These are phyloP conservation scores for Hyles euphorbiae DNA, from an alignment of 1,140 invertebrate species.

Conservation along the genomic window DNA sequence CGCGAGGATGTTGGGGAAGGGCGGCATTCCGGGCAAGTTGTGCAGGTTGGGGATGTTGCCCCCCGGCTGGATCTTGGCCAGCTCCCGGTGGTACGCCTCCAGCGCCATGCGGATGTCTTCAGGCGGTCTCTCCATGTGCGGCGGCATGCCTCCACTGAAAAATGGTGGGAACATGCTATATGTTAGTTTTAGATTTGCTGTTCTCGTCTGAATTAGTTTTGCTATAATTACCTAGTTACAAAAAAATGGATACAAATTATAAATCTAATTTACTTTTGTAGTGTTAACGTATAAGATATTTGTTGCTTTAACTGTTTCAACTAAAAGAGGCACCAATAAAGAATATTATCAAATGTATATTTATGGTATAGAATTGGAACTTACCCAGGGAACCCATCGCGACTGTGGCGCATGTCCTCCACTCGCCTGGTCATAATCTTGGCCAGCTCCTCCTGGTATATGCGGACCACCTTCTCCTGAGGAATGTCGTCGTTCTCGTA, in stretches of 20 bases:
- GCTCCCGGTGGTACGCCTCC: constrained; percentile 93
- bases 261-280: too few relatives aligned
- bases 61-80: constrained; percentile 87
- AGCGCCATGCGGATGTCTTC: constrained; percentile 91
- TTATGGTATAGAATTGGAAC: constrained; percentile 25
- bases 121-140: constrained; percentile 79
- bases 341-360: neutral
- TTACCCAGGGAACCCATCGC: constrained; percentile 84
- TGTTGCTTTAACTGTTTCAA: too few relatives aligned
- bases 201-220: constrained; percentile 68
- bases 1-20: constrained; percentile 81
- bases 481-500: constrained; percentile 96
- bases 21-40: constrained; percentile 77
- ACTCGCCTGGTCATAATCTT: constrained; percentile 91
- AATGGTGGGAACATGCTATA: constrained; percentile 87
- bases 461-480: constrained; percentile 96
- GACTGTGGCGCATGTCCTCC: constrained; percentile 81
- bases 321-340: too few relatives aligned
- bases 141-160: constrained; percentile 83
- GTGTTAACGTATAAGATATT: too few relatives aligned
- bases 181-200: constrained; percentile 81
- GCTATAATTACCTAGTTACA: neutral
- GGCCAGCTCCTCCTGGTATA: constrained; percentile 96
- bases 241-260: too few relatives aligned
- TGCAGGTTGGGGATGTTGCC: constrained; percentile 77